phyloP scores from a whole-genome alignment of 2,113 vertebrate genomes.

The Anser brachyrhynchus region DNA sequence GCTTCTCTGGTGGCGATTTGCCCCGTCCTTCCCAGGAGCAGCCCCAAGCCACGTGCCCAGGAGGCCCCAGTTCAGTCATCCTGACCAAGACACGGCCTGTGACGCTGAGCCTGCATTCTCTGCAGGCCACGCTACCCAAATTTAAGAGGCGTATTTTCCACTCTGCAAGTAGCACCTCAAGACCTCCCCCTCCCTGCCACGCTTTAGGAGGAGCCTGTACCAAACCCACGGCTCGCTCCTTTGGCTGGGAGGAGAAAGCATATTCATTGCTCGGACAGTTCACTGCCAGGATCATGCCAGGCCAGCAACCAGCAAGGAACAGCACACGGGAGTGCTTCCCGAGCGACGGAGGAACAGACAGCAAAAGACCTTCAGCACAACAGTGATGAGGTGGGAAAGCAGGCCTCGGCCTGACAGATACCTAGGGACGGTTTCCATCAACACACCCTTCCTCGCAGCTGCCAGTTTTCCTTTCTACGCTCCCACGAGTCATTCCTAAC shows the following conservation, averaged over 20 bases:
- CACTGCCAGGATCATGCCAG: neutral
- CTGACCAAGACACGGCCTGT: neutral
- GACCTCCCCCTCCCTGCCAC: accelerated
- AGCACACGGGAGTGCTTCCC: neutral
- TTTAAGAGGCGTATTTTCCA: neutral
- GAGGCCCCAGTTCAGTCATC: neutral
- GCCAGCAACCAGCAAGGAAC: neutral
- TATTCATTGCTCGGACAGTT: neutral
- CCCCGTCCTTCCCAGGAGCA: neutral
- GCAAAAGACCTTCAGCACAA: neutral
- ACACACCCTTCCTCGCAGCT: neutral
- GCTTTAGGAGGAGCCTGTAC: neutral
- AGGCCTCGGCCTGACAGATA: neutral
- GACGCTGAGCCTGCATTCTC: neutral
- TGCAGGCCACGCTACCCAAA: neutral
- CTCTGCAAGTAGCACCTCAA: neutral
- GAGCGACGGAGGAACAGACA: neutral
- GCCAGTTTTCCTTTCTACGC: neutral
- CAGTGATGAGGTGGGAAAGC: neutral
- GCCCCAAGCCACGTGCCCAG: accelerated
- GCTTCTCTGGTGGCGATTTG: neutral
- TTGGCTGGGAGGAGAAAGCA: neutral
- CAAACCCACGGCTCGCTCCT: neutral
- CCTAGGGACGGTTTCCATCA: neutral
- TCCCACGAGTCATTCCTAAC: neutral